These are phyloP conservation scores for Heteractis magnifica DNA, from an alignment of 92 coral and sea anemone species.

Conservation along the genomic window DNA sequence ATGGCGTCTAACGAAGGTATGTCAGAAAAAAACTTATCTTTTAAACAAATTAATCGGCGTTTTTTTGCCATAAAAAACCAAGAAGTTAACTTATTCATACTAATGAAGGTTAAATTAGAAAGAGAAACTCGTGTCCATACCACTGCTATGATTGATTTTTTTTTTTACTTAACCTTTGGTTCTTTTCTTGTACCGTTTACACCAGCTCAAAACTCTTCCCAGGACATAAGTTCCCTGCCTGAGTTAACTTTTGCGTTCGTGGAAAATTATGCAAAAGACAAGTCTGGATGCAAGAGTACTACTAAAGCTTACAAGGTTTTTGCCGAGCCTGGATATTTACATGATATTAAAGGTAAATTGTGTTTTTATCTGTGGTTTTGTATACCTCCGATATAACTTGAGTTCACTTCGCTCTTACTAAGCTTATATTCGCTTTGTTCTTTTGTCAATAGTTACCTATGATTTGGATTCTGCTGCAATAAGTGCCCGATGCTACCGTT, in stretches of 20 bases:
- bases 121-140: background rate
- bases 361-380: background rate
- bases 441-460: conserved; percentile 22
- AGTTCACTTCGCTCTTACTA: background rate
- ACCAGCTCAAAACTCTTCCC: no score
- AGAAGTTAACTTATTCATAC: background rate
- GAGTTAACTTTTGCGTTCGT: conserved; percentile 14
- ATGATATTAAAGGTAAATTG: conserved; percentile 35
- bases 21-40: no score
- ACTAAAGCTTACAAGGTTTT: conserved; percentile 50
- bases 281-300: conserved; percentile 18
- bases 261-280: conserved; percentile 13
- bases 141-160: background rate
- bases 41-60: background rate
- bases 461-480: background rate
- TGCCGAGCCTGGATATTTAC: conserved; percentile 49
- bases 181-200: conserved; percentile 4
- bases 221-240: background rate
- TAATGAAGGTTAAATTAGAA: background rate
- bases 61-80: no score
- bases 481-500: conserved; percentile 38
- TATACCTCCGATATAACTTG: background rate
- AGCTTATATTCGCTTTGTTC: background rate
- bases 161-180: conserved; percentile 11
- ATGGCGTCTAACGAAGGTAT: no score